These are phyloP conservation scores for Epinephelus malabaricus DNA, from an alignment of 2,797 vertebrate species.

Conservation along the genomic window DNA sequence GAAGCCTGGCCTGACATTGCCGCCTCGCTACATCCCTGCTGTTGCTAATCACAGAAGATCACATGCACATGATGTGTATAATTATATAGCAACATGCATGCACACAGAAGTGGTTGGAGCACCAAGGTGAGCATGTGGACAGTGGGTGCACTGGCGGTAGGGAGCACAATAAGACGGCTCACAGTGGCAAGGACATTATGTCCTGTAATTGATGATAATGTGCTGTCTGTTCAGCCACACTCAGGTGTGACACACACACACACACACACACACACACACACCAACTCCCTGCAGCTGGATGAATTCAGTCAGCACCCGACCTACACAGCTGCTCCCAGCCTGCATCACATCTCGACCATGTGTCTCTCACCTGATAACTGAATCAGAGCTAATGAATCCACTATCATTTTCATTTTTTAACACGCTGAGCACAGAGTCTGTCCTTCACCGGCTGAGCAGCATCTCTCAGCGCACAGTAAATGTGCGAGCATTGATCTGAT, in stretches of 20 bases:
- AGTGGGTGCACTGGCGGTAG: conserved; percentile 8
- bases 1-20: neutral
- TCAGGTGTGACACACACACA: conserved; percentile 52
- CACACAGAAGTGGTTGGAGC: conserved; percentile 9
- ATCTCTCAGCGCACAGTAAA: conserved; percentile 21
- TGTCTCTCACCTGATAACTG: conserved; percentile 50
- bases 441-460: conserved; percentile 33
- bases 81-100: conserved; percentile 7
- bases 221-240: conserved; percentile 35
- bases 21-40: neutral
- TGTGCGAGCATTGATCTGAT: conserved; percentile 47
- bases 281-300: conserved; percentile 13
- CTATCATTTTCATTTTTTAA: conserved; percentile 21
- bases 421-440: conserved; percentile 18
- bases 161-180: conserved; percentile 37
- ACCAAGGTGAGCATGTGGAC: conserved; percentile 47
- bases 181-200: conserved; percentile 60
- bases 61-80: neutral
- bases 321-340: conserved; percentile 51
- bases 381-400: conserved; percentile 25
- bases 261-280: conserved; percentile 12
- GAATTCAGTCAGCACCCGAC: conserved; percentile 36
- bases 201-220: conserved; percentile 61
- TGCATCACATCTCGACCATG: conserved; percentile 51
- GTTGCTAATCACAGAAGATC: conserved; percentile 17